phyloP scores from a whole-genome alignment of 2,888 invertebrate species.

The Ecliptopera silaceata region DNA sequence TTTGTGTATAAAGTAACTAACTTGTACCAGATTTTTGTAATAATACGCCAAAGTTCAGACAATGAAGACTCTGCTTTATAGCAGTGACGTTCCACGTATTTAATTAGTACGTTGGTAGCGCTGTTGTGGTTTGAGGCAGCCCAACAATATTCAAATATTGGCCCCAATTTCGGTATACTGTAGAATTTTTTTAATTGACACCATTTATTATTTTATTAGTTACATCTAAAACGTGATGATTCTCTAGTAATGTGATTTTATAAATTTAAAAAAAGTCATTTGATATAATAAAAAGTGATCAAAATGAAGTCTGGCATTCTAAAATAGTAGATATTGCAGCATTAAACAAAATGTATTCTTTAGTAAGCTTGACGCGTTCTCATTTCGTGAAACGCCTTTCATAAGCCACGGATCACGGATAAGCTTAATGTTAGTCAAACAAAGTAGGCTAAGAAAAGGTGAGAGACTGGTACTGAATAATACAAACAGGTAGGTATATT shows the following conservation, averaged over 20 bases:
- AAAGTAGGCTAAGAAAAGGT: not conserved
- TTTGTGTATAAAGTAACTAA: no score
- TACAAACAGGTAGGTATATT: no score
- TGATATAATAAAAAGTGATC: no score
- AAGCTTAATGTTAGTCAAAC: conserved; percentile 8
- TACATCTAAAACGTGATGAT: no score
- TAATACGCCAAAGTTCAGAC: not conserved
- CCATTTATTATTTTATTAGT: not conserved
- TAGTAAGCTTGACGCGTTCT: conserved; percentile 51
- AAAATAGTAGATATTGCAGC: no score
- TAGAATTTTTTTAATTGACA: not conserved
- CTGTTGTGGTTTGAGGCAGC: not conserved
- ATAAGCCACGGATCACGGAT: conserved; percentile 1
- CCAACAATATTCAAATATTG: conserved; percentile 1
- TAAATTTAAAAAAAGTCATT: no score
- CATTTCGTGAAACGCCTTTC: conserved; percentile 12
- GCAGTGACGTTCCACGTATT: not conserved
- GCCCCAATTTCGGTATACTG: not conserved
- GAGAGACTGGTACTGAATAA: not conserved
- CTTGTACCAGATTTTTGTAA: no score
- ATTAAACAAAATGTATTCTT: conserved; percentile 27
- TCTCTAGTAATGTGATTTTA: no score
- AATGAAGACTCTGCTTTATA: not conserved
- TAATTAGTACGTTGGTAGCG: conserved; percentile 1
- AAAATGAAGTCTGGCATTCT: no score